Base-by-base conservation (phyloP, 2,113 vertebrate genomes). In the Alethe castanea region DNA sequence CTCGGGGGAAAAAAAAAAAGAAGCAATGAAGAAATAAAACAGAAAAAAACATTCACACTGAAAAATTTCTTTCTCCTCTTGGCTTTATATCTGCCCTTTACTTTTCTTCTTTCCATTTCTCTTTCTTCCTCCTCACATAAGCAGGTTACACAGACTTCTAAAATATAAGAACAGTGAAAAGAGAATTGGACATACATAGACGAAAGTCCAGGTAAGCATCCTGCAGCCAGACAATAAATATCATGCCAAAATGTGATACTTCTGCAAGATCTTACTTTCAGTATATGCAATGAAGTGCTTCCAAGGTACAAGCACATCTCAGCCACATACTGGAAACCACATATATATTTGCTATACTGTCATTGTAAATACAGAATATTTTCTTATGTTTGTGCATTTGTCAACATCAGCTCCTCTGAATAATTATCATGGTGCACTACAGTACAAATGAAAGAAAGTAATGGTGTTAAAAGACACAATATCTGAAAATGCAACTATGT, bases 401-500 rank as follows among this genome's bases (percentile, higher is more conserved):
- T 50, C 59, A 88, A 9, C 29, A 88, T 42, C 42, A 52, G 8
- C 26, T 80, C 8, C 44, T 72, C 87, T 44, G 76, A 56, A 25
- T 20, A 61, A 70, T 35, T 65, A 25, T 19, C 23, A 26, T 0
- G 0, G 12, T 50, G 8, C 2, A 18, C 45, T 26, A 59, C 9
- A 59, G 38, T 25, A 57, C 8, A 60, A 92, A 50, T 15, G 10
- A 25, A 77, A 88, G 11, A 48, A 86, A 38, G 13, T 14, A 86
- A 45, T 0, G 1, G 11, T 20, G 4, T 57, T 73, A 66, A 86
- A 92, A 73, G 38, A 38, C 11, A 16, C 9, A 36, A 3, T 22
- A 7, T 24, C 20, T 62, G 44, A 66, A 79, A 87, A 67, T 10
- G 36, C 28, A 81, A 22, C 16, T 38, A 8, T 35, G 9, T 38